A percentile compares a stretch with the other conserved stretches of the same genome.
These are phyloP conservation scores for Petrolisthes manimaculis DNA, from an alignment of 2,888 invertebrate genomes.

Conservation along the genomic window DNA sequence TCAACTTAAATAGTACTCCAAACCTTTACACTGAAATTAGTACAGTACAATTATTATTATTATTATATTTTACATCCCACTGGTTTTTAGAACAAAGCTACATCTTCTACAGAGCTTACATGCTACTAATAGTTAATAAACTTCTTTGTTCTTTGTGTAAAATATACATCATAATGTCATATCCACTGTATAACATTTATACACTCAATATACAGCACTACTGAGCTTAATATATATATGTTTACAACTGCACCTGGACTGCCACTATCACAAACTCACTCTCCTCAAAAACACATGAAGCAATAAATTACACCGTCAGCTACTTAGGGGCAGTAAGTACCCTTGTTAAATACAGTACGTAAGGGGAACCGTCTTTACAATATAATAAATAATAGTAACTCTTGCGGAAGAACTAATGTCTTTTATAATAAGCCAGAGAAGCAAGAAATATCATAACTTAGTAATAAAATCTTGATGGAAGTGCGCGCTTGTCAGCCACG, in stretches of 20 bases:
- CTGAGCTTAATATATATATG: slow-evolving; percentile 13
- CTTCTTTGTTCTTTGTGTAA: slow-evolving; percentile 15
- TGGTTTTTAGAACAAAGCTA: neutral
- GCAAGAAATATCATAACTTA: neutral
- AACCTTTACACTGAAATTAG: too few species aligned
- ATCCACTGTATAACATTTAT: slow-evolving; percentile 24
- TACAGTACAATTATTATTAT: neutral
- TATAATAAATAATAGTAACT: slow-evolving; percentile 37
- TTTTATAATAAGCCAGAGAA: slow-evolving; percentile 41
- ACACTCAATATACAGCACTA: slow-evolving; percentile 27
- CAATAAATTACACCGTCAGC: slow-evolving; percentile 32
- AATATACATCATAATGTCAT: slow-evolving; percentile 21
- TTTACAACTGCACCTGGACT: slow-evolving; percentile 31
- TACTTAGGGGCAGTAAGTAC: slow-evolving; percentile 24
- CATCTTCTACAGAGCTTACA: neutral
- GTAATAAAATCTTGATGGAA: neutral
- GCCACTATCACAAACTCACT: slow-evolving; percentile 35
- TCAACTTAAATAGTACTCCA: too few species aligned
- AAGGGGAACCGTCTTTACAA: neutral
- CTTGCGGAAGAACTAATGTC: slow-evolving; percentile 35
- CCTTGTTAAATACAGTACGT: slow-evolving; percentile 9
- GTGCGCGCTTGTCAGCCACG: neutral
- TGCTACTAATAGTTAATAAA: slow-evolving; percentile 9
- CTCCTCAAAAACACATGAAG: slow-evolving; percentile 12
- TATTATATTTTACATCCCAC: slow-evolving; percentile 10